Evolutionary conservation across 2,888 invertebrate genomes (phyloP).

Genomic region (Dichetophora obliterata): DNA sequence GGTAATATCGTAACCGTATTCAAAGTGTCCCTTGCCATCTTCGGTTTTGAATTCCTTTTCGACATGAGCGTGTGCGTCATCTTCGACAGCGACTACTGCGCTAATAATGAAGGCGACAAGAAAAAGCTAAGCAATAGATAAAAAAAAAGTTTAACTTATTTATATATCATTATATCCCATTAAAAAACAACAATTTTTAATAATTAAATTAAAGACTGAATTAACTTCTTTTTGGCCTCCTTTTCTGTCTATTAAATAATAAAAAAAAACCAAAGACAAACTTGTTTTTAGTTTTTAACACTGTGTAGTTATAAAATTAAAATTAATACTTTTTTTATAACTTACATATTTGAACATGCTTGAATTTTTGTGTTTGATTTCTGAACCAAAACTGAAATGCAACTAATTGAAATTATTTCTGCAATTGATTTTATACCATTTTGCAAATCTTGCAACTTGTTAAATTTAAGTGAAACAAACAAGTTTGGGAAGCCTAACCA

Average conservation of each 20-base stretch:
- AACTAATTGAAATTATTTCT: constrained; percentile 18
- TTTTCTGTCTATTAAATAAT: too few relatives aligned
- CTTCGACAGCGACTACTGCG: constrained; percentile 51
- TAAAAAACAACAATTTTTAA: too few relatives aligned
- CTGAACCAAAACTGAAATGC: background rate
- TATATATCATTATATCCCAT: too few relatives aligned
- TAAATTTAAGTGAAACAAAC: background rate
- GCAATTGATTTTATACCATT: constrained; percentile 38
- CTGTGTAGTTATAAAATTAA: too few relatives aligned
- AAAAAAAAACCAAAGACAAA: too few relatives aligned
- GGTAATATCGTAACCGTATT: constrained; percentile 55
- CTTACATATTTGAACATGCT: constrained; percentile 58
- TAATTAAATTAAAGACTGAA: too few relatives aligned
- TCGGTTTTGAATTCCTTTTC: constrained; percentile 54
- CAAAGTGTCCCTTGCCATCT: constrained; percentile 59
- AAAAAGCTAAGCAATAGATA: constrained; percentile 45
- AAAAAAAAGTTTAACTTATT: background rate
- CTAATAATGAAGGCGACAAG: constrained; percentile 48
- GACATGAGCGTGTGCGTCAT: constrained; percentile 59
- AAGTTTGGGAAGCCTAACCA: constrained; percentile 17
- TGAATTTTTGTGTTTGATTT: constrained; percentile 26
- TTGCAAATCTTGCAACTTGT: background rate
- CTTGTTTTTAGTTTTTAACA: too few relatives aligned
- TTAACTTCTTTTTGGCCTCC: too few relatives aligned
- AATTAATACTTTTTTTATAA: too few relatives aligned